A percentile compares a stretch with the other conserved stretches of the same genome.
These are phyloP conservation scores for Sericinus montela DNA, from an alignment of 2,888 invertebrate genomes.

Conservation along the genomic window DNA sequence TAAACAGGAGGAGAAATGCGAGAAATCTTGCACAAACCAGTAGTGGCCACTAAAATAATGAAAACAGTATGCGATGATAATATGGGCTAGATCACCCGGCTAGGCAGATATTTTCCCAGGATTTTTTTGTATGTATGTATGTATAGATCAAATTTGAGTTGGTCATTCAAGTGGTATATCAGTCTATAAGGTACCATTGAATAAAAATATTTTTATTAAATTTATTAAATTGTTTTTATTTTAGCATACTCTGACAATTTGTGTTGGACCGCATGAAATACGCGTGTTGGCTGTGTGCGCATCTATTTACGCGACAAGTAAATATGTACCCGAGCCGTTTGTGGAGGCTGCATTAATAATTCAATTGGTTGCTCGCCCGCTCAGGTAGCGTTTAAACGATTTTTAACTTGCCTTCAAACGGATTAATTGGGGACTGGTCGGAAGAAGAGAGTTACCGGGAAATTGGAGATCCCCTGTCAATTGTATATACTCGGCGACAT, in stretches of 20 bases:
- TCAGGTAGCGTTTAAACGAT: constrained; percentile 75
- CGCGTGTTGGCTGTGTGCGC: constrained; percentile 78
- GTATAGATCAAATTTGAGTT: no score
- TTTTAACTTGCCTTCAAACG: constrained; percentile 73
- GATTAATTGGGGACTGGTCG: constrained; percentile 58
- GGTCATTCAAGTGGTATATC: no score
- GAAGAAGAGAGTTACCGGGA: constrained; percentile 23
- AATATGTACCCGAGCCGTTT: constrained; percentile 77
- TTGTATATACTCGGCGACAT: not conserved
- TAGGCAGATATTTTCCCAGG: no score
- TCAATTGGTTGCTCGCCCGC: constrained; percentile 69
- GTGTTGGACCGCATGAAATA: constrained; percentile 52
- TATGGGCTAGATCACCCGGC: no score
- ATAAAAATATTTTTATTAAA: no score
- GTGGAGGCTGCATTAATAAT: constrained; percentile 79
- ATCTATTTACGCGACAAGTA: constrained; percentile 78
- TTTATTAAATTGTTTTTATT: not conserved
- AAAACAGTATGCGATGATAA: no score
- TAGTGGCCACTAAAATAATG: no score
- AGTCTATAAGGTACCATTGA: no score
- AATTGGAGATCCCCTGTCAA: constrained; percentile 12
- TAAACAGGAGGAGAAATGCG: no score
- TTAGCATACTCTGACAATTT: constrained; percentile 24
- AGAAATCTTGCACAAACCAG: no score
- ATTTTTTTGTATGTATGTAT: no score